Evolutionary conservation across 2,797 vertebrate genomes (phyloP).

Genomic region (Sebastes matsubarae): DNA sequence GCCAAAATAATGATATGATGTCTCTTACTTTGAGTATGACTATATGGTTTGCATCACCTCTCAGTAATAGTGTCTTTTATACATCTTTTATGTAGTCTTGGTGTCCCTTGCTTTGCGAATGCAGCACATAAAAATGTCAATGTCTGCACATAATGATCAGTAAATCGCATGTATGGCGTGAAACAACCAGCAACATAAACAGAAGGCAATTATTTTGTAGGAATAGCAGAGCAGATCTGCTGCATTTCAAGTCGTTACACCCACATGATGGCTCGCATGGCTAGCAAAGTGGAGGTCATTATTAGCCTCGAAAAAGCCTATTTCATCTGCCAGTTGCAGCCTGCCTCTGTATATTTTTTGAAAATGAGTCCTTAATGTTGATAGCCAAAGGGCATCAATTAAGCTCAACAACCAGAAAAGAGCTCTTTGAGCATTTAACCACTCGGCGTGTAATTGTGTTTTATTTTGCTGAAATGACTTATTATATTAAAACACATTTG

Average conservation of each 20-base stretch:
- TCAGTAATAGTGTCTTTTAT: not conserved
- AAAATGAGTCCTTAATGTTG: conserved; percentile 42
- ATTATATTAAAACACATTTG: conserved; percentile 42
- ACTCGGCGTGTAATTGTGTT: conserved; percentile 60
- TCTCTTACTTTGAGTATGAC: conserved; percentile 1
- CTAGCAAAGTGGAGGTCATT: conserved; percentile 32
- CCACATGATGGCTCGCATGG: conserved; percentile 25
- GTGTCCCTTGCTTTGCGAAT: not conserved
- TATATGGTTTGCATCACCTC: not conserved
- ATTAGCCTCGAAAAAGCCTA: conserved; percentile 22
- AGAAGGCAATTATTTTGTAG: conserved; percentile 33
- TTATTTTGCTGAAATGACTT: conserved; percentile 56
- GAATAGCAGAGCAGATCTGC: not conserved
- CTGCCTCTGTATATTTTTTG: conserved; percentile 25
- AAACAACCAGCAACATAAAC: conserved; percentile 5
- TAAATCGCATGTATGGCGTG: not conserved
- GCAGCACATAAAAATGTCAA: not conserved
- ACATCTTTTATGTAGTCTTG: not conserved
- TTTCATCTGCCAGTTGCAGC: conserved; percentile 31
- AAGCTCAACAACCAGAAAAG: conserved; percentile 61
- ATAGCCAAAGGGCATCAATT: conserved; percentile 66
- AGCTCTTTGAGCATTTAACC: conserved; percentile 52
- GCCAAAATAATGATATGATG: conserved; percentile 13
- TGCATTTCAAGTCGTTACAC: conserved; percentile 20
- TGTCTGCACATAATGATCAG: conserved; percentile 17